Evolutionary conservation across 2,797 vertebrate species (phyloP), one percentile per base, ranked within the genome.

Genomic region (Hapalemur alaotrensis): DNA sequence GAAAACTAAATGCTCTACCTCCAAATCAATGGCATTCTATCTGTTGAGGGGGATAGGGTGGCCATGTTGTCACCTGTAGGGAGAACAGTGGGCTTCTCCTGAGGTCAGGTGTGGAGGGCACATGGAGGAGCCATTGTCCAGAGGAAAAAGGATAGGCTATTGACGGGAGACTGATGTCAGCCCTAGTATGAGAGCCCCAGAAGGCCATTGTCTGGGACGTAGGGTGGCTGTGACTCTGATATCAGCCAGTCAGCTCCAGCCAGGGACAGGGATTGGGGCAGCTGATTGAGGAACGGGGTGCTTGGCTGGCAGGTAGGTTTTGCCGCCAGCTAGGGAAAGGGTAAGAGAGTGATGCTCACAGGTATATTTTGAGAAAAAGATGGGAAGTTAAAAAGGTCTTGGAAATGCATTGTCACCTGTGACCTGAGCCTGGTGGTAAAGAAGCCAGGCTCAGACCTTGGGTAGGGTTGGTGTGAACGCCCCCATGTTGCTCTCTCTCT

Each of bases 161-260:
- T 65, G 18, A 48, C 1, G 10, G 5, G n/a, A 67, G 41, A 38
- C 12, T 23, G 41, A 35, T 7, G 22, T 5, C 65, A 35, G n/a
- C 22, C 38, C 1, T 8, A 69, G 4, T 7, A 14, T 30, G 30
- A 63, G 22, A 25, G 28, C n/a, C 5, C 2, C 5, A 18, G 38
- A 28, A 63, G 22, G 50, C 23, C 57, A 25, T 15, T 28, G 6
- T 25, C 7, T n/a, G 15, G 28, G 28, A n/a, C 1, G 0, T 1
- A 0, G 9, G 6, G 11, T 35, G 18, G 35, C 67, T 28, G n/a
- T 46, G 59, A 43, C 22, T 78, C 35, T 73, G 65, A 86, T 0
- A 2, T 35, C 46, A 46, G 38, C 30, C 25, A 25, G 1, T 63
- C 15, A 57, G 15, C 22, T 43, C 41, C 73, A 28, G 43, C 30